phyloP scores from a whole-genome alignment of 35 echinoderm and acorn worm species.

The Lytechinus variegatus region DNA sequence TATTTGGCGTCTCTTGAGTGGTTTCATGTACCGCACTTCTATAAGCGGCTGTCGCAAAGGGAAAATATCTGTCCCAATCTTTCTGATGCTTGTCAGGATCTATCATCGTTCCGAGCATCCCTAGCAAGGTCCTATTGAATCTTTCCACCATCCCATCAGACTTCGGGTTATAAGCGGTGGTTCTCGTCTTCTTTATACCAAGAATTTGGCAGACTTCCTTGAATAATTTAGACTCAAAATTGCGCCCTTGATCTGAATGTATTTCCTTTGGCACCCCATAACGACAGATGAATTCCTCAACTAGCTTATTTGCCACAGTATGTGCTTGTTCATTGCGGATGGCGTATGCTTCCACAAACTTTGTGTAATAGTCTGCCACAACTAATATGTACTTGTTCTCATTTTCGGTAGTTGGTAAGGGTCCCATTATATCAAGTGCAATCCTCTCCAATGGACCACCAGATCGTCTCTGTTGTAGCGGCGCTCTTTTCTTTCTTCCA shows the following conservation, averaged over 20 bases:
- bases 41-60: constrained; percentile 53
- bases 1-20: constrained; percentile 67
- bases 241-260: constrained; percentile 64
- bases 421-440: constrained; percentile 66
- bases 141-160: background rate
- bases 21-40: constrained; percentile 53
- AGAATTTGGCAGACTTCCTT: constrained; percentile 56
- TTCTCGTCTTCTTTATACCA: constrained; percentile 25
- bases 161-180: background rate
- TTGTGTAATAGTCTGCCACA: constrained; percentile 60
- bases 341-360: constrained; percentile 63
- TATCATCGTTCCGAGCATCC: background rate
- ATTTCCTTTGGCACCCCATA: constrained; percentile 65
- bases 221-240: constrained; percentile 61
- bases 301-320: constrained; percentile 59
- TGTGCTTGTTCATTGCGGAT: constrained; percentile 54
- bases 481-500: background rate
- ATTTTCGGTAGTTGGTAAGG: constrained; percentile 44
- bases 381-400: constrained; percentile 69
- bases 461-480: constrained; percentile 19
- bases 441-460: constrained; percentile 54
- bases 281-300: constrained; percentile 60
- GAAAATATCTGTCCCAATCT: constrained; percentile 61
- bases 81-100: constrained; percentile 54
- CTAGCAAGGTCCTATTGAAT: background rate